Evolutionary conservation across 2,888 invertebrate species (phyloP).

Genomic region (Yponomeuta plumbellus): DNA sequence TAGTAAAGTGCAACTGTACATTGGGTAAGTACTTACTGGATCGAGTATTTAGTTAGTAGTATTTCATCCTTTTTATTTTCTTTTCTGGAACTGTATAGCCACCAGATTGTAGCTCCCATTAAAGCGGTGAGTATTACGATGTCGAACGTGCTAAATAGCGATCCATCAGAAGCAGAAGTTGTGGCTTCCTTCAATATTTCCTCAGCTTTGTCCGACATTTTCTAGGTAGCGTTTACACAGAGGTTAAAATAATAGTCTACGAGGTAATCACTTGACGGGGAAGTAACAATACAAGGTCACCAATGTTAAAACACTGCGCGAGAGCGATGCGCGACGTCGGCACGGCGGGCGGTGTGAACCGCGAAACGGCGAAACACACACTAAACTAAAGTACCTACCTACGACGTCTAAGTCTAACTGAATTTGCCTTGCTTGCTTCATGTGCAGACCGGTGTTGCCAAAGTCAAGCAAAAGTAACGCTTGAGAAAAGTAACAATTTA

Average conservation of each 20-base stretch:
- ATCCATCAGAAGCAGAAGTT: conserved; percentile 76
- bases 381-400: too few relatives aligned
- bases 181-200: conserved; percentile 68
- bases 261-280: conserved; percentile 40
- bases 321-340: conserved; percentile 18
- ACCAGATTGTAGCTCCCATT: conserved; percentile 83
- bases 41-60: conserved; percentile 86
- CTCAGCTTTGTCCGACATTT: conserved; percentile 70
- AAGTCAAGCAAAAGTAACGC: too few relatives aligned
- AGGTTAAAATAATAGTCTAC: conserved; percentile 26
- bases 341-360: background rate
- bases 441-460: too few relatives aligned
- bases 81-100: conserved; percentile 79
- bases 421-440: too few relatives aligned
- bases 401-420: too few relatives aligned
- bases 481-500: too few relatives aligned
- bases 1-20: too few relatives aligned
- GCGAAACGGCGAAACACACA: conserved; percentile 7
- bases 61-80: conserved; percentile 86
- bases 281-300: conserved; percentile 56
- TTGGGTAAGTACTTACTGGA: conserved; percentile 93
- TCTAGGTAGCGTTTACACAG: conserved; percentile 46
- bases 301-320: conserved; percentile 34
- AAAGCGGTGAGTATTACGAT: conserved; percentile 81
- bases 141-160: conserved; percentile 84